Base-by-base conservation (phyloP, 2,797 vertebrate species). In the Crocidura indochinensis region DNA sequence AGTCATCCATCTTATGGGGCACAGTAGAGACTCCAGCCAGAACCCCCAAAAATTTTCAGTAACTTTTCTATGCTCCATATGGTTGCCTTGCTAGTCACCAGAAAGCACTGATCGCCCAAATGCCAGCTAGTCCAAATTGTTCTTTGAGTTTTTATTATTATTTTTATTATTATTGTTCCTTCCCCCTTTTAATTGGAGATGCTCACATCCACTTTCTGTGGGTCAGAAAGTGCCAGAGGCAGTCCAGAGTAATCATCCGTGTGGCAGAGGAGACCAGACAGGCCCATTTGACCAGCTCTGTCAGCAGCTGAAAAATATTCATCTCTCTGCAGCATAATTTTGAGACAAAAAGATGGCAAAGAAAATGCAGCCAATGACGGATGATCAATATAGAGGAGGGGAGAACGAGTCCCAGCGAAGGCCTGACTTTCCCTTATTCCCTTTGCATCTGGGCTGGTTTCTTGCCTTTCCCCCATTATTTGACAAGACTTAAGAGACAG, bases 171-270 rank as follows among this genome's bases (percentile, higher is more conserved):
- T 38, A 38, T 38, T 38, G 38, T 38, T 38, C 38, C 38, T 38
- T 81, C 47, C 94, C 75, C 84, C 79, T 94, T 92, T 96, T 94
- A 94, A 95, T 94, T 95, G 95, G 85, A 96, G 88, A 82, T 88
- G 90, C 85, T 94, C 91, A 96, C 89, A 94, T 47, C 3, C 44
- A 84, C 76, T 69, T 88, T 89, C 62, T 92, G 60, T 62, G 51
- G 91, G 82, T 69, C 92, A 72, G 75, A 69, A 85, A 88, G 73
- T 83, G 94, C 96, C 93, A 24, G 60, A 94, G 95, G 93, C 93
- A 51, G 69, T 46, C 0, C 8, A 88, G 88, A 94, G 85, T 95
- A 96, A 95, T 96, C 95, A 94, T 95, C 85, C 95, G 91, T 94
- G 90, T 71, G 94, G 91, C 87, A 89, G 69, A 87, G 78, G 80